Evolutionary conservation across 2,888 invertebrate species (phyloP), one percentile per base, ranked within the genome.

Genomic region (Euproctis similis): DNA sequence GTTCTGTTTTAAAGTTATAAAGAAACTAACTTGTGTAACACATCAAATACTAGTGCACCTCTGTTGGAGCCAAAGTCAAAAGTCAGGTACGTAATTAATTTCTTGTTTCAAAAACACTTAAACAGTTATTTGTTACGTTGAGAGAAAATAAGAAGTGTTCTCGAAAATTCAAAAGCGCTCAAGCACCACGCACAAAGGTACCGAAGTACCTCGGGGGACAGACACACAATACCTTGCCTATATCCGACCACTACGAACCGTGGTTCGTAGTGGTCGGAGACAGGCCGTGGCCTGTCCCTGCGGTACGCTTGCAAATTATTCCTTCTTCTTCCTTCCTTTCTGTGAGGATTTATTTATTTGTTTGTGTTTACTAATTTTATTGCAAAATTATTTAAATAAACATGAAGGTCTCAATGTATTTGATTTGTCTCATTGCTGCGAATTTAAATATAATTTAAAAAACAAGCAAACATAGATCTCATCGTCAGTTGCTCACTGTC

Each of bases 321-420:
- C n/a, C n/a, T n/a, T n/a, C n/a, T 9, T n/a, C n/a, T n/a, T n/a
- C 21, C 11, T 10, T 9, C 21, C 7, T 4, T 21, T 9, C 6
- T 21, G n/a, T 4, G 4, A 7, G 7, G 12, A 23, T 23, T 22
- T 22, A 40, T 43, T 34, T 34, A 35, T 18, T 17, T 18, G 32
- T 28, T 41, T 35, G 32, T 38, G 37, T 41, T 38, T n/a, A n/a
- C n/a, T n/a, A 32, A 44, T 44, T 41, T 34, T 35, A 28, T n/a
- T n/a, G n/a, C n/a, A n/a, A n/a, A n/a, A n/a, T n/a, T n/a, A n/a
- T n/a, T n/a, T n/a, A n/a, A n/a, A n/a, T n/a, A n/a, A n/a, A n/a
- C n/a, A n/a, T n/a, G n/a, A n/a, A n/a, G n/a, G n/a, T n/a, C n/a
- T n/a, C n/a, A n/a, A n/a, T n/a, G n/a, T n/a, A n/a, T n/a, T n/a